Conservation (phyloP, 1,140 invertebrate genomes). For the Lucilia sericata region DNA sequence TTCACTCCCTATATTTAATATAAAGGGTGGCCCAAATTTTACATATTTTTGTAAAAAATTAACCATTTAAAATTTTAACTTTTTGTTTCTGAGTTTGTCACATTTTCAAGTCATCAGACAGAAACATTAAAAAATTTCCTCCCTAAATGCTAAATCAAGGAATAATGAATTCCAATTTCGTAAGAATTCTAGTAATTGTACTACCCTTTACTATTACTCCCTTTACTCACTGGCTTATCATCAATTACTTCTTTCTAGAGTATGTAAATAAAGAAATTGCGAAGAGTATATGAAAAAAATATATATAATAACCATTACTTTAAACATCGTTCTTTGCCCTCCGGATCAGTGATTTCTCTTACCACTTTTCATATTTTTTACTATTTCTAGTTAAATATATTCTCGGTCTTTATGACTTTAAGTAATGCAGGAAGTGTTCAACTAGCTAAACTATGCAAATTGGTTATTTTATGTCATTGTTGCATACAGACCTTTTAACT, state of each 20-base stretch:
- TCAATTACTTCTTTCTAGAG: conserved; percentile 25
- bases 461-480: conserved; percentile 44
- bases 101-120: too few relatives aligned
- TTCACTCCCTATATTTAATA: too few relatives aligned
- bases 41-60: too few relatives aligned
- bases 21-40: too few relatives aligned
- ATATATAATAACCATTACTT: neutral
- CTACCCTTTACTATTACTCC: too few relatives aligned
- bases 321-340: conserved; percentile 12
- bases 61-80: too few relatives aligned
- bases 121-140: too few relatives aligned
- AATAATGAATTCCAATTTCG: too few relatives aligned
- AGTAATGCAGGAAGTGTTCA: conserved; percentile 40
- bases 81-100: too few relatives aligned
- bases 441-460: conserved; percentile 42
- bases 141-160: too few relatives aligned
- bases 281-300: neutral
- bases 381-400: neutral
- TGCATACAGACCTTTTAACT: conserved; percentile 34
- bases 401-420: conserved; percentile 16
- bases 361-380: neutral
- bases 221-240: neutral
- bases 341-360: neutral
- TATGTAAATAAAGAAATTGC: conserved; percentile 4
- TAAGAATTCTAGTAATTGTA: too few relatives aligned